These are phyloP conservation scores for Prietella phreatophila DNA, from an alignment of 2,113 vertebrate genomes.

Conservation along the genomic window DNA sequence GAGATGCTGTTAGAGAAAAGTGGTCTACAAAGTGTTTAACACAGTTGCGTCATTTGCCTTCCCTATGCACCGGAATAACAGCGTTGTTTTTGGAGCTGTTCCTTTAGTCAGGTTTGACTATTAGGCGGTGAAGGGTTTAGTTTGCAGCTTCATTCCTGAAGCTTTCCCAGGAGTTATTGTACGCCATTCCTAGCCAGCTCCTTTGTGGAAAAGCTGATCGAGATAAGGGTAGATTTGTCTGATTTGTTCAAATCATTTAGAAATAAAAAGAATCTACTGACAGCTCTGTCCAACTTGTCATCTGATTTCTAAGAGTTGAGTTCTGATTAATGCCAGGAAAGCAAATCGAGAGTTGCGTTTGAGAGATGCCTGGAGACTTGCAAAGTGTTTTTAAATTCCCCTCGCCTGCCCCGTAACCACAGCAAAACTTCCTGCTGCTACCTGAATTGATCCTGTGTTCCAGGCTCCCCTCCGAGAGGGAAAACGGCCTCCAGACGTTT, in stretches of 20 bases:
- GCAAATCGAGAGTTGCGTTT: background rate
- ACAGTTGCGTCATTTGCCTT: background rate
- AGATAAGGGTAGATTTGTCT: background rate
- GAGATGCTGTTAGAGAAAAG: background rate
- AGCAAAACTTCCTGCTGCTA: slow-evolving; percentile 1
- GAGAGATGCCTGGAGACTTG: slow-evolving; percentile 21
- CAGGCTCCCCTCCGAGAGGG: background rate
- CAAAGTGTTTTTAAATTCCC: slow-evolving; percentile 6
- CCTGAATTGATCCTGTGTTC: background rate
- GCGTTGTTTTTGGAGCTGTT: slow-evolving; percentile 13
- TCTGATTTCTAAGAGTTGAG: background rate
- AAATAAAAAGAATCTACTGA: background rate
- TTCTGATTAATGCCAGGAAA: background rate
- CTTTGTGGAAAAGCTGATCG: background rate
- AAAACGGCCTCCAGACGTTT: background rate
- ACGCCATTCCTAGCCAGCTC: background rate
- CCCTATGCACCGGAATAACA: background rate
- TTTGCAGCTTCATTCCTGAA: slow-evolving; percentile 32
- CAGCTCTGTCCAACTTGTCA: background rate
- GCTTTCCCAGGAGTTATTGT: background rate
- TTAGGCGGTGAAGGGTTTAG: background rate
- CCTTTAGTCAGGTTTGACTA: slow-evolving; percentile 7
- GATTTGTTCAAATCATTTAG: background rate
- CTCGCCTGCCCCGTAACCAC: background rate
- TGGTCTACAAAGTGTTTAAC: background rate